Base-by-base conservation (phyloP, 1,140 invertebrate species). In the Drosophila nikananu region DNA sequence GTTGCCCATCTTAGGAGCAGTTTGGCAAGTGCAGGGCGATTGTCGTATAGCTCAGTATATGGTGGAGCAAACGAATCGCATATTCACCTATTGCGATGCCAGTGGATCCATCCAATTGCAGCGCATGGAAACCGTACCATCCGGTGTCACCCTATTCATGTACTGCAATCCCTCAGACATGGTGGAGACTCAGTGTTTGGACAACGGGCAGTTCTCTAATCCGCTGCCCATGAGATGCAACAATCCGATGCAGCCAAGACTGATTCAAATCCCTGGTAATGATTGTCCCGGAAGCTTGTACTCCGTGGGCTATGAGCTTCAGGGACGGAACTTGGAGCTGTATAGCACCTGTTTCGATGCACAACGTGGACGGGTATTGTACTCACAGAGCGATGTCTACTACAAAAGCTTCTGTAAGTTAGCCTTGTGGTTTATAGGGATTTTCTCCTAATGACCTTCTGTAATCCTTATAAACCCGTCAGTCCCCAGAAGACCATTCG, bases 311-410 rank as follows among this genome's bases (percentile, higher is more conserved):
- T 83, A 90, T 49, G 19, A 2, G 6, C 64, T 90, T 13, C 52
- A 71, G 3, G 37, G 39, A 1, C 42, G 42, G 2, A 44, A 30
- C 3, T 21, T 90, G 58, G 87, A 90, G 23, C 63, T 90, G 7
- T 90, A 72, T 61, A 68, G 86, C 19, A 61, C 67, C 15, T 91
- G 86, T 48, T 91, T 74, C 12, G 66, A 91, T 60, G 15, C 19
- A 5, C n/a, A 12, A 0, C 32, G 19, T 12, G 72, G 59, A 2
- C 54, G 68, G 5, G 72, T 81, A 0, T 10, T 83, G 30, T 90
- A 91, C 44, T 62, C 81, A 0, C 54, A 84, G 15, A 89, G 84
- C 23, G 66, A 76, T 49, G 77, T 91, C 21, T 91, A 83, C 32
- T 57, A 21, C 23, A 91, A 91, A 44, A 41, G 39, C 2, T 90